Percentiles rank a stretch among this genome's conserved stretches.
These are phyloP conservation scores for Galleria mellonella DNA, from an alignment of 1,140 invertebrate species.

Conservation along the genomic window DNA sequence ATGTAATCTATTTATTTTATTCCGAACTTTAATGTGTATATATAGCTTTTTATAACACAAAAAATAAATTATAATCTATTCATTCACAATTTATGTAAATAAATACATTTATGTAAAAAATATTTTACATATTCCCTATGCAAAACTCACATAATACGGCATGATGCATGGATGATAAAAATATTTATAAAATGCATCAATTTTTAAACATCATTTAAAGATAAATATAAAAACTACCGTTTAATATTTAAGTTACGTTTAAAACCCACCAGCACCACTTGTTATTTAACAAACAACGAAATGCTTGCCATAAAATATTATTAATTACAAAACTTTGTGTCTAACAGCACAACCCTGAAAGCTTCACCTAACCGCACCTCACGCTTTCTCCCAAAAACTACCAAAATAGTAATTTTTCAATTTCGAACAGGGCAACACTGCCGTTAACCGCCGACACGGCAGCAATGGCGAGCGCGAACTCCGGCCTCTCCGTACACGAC, in stretches of 20 bases:
- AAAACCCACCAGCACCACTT: conserved; percentile 54
- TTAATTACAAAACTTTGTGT: conserved; percentile 28
- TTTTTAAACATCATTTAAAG: background rate
- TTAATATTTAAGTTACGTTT: conserved; percentile 6
- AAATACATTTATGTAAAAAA: too few relatives aligned
- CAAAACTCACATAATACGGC: too few relatives aligned
- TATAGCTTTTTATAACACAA: too few relatives aligned
- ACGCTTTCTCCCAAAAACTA: conserved; percentile 19
- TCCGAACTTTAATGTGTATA: too few relatives aligned
- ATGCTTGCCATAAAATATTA: conserved; percentile 16
- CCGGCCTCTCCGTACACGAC: conserved; percentile 65
- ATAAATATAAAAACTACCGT: conserved; percentile 3
- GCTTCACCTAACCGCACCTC: conserved; percentile 50
- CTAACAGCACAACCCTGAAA: conserved; percentile 49
- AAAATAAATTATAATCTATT: too few relatives aligned
- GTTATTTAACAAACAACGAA: conserved; percentile 43
- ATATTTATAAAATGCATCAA: too few relatives aligned
- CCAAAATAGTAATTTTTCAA: conserved; percentile 17
- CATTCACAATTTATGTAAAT: too few relatives aligned
- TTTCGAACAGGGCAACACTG: conserved; percentile 80
- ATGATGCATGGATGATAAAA: too few relatives aligned
- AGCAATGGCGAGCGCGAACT: conserved; percentile 70
- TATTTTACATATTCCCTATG: too few relatives aligned
- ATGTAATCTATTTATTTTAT: too few relatives aligned
- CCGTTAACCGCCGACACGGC: conserved; percentile 80